phyloP scores from a whole-genome alignment of 2,888 invertebrate genomes.

The Lamellibrachia satsuma region DNA sequence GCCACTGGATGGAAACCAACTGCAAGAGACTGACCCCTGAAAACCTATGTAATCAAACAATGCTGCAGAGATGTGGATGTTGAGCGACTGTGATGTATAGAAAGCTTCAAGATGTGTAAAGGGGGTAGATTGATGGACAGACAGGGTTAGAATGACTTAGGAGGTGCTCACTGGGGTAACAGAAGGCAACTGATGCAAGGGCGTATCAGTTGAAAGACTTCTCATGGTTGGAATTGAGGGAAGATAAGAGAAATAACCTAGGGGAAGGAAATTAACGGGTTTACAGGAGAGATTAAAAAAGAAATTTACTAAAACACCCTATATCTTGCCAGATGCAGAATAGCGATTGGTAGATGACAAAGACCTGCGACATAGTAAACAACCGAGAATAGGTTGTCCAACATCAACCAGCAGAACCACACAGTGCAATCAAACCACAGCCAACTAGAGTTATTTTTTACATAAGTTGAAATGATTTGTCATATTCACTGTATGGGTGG shows the following conservation, averaged over 20 bases:
- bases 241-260: neutral
- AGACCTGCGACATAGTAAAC: neutral
- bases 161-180: neutral
- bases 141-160: no score
- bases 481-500: neutral
- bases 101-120: no score
- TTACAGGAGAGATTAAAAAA: neutral
- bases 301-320: neutral
- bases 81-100: no score
- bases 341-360: neutral
- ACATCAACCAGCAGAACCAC: neutral
- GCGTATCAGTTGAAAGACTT: neutral
- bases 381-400: neutral
- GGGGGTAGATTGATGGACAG: no score
- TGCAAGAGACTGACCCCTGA: no score
- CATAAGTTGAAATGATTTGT: neutral
- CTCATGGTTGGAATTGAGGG: neutral
- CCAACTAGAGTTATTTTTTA: neutral
- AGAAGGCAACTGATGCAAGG: neutral
- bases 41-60: no score
- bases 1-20: no score
- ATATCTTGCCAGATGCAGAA: neutral
- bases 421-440: neutral
- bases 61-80: no score
- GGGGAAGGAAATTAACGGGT: neutral